phyloP scores from a whole-genome alignment of 92 coral and sea anemone species.

The Epizoanthus scotinus region DNA sequence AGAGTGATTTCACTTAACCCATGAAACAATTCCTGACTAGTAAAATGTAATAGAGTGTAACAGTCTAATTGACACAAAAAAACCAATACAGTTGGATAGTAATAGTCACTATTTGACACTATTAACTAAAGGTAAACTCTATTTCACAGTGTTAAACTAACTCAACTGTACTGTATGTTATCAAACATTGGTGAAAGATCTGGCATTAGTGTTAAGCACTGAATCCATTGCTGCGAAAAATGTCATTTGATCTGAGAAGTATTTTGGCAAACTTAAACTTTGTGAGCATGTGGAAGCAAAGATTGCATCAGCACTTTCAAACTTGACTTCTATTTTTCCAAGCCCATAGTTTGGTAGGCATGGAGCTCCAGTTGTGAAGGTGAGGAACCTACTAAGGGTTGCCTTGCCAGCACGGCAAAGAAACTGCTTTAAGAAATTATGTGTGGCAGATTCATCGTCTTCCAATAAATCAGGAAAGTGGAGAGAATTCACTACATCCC shows the following conservation, averaged over 20 bases:
- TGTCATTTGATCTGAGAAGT: conserved; percentile 26
- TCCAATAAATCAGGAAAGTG: background rate
- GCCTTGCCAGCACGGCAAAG: background rate
- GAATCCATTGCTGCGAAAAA: conserved; percentile 32
- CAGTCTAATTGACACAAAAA: too few relatives aligned
- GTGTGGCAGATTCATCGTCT: background rate
- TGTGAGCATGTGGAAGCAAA: conserved; percentile 55
- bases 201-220: conserved; percentile 32
- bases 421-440: background rate
- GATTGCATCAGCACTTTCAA: conserved; percentile 34
- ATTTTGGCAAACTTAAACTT: conserved; percentile 41
- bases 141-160: too few relatives aligned
- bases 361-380: conserved; percentile 52
- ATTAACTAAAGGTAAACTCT: too few relatives aligned
- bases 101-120: too few relatives aligned
- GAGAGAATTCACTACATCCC: background rate
- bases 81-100: too few relatives aligned
- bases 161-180: too few relatives aligned
- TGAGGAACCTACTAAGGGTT: conserved; percentile 1
- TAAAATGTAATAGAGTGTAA: too few relatives aligned
- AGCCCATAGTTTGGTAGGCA: conserved; percentile 56
- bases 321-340: conserved; percentile 53
- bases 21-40: too few relatives aligned
- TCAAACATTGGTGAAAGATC: conserved; percentile 31
- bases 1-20: too few relatives aligned